Percentiles rank a stretch among this genome's conserved stretches.
phyloP scores from a whole-genome alignment of 2,888 invertebrate genomes.

The Clusia tigrina region DNA sequence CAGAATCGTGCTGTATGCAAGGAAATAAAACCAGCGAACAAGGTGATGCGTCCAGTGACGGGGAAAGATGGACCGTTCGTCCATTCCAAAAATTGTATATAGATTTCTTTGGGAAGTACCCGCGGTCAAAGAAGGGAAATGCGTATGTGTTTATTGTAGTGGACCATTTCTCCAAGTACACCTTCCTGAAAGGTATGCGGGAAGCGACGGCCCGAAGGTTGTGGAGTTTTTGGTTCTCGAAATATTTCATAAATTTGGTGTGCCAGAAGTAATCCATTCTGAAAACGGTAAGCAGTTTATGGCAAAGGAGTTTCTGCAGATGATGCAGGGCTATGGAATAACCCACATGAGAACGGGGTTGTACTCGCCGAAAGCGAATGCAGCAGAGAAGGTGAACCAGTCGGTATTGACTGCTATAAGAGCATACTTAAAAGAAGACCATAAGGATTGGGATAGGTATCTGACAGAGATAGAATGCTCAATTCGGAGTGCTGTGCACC shows the following conservation, averaged over 20 bases:
- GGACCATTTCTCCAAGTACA: constrained; percentile 34
- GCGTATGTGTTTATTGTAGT: constrained; percentile 28
- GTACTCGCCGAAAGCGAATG: neutral
- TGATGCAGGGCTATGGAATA: constrained; percentile 49
- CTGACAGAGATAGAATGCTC: neutral
- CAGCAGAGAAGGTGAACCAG: constrained; percentile 49
- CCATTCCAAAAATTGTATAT: constrained; percentile 31
- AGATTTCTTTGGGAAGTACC: constrained; percentile 34
- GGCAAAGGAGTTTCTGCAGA: constrained; percentile 25
- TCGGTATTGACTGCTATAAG: constrained; percentile 46
- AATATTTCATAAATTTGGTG: constrained; percentile 40
- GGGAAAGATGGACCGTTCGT: neutral
- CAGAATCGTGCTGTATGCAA: constrained; percentile 22
- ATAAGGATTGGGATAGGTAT: neutral
- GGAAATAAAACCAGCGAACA: constrained; percentile 21
- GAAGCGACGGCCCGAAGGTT: constrained; percentile 20
- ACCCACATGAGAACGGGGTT: constrained; percentile 31
- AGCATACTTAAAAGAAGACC: neutral
- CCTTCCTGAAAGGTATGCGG: constrained; percentile 27
- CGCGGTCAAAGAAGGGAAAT: constrained; percentile 29
- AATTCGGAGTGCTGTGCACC: no score
- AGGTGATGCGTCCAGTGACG: constrained; percentile 3
- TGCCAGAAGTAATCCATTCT: constrained; percentile 33
- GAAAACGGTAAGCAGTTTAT: constrained; percentile 44
- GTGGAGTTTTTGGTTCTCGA: constrained; percentile 25